These are phyloP conservation scores for Oeneis ivallda DNA, from an alignment of 2,888 invertebrate genomes.

Conservation along the genomic window DNA sequence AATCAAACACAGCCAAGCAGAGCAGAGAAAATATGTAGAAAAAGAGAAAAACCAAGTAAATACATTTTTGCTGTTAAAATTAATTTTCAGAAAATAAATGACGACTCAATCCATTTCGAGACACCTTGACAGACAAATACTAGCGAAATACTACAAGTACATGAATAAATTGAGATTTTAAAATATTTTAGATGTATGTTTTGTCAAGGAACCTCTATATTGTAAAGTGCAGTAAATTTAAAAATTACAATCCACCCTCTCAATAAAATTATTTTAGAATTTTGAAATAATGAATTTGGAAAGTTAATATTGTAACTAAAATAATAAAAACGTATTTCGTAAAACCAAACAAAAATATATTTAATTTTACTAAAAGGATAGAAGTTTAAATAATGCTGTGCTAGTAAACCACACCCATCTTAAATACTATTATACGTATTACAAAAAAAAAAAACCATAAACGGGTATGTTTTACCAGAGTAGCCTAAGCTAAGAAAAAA, in stretches of 20 bases:
- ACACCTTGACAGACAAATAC: constrained; percentile 73
- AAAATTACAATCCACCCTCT: constrained; percentile 65
- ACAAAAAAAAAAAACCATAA: constrained; percentile 28
- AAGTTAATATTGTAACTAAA: neutral
- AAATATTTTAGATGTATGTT: constrained; percentile 9
- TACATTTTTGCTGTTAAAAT: constrained; percentile 83
- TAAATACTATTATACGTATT: constrained; percentile 28
- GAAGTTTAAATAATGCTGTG: constrained; percentile 68
- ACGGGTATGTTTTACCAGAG: constrained; percentile 71
- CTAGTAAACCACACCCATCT: constrained; percentile 72
- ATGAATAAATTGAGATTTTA: neutral
- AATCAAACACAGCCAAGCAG: constrained; percentile 93
- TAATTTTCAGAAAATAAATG: constrained; percentile 77
- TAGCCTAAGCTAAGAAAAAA: constrained; percentile 78
- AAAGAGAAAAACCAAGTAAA: constrained; percentile 88
- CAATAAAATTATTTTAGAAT: constrained; percentile 49
- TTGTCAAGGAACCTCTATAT: constrained; percentile 70
- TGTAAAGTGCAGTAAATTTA: constrained; percentile 77
- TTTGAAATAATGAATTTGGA: constrained; percentile 9
- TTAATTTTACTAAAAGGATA: constrained; percentile 58
- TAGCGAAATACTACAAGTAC: constrained; percentile 1
- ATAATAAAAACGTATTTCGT: constrained; percentile 7
- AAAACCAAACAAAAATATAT: constrained; percentile 23
- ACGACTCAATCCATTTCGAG: constrained; percentile 74
- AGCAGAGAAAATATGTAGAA: constrained; percentile 90